Conservation (phyloP, 2,797 vertebrate genomes). For the Cyprinella venusta region DNA sequence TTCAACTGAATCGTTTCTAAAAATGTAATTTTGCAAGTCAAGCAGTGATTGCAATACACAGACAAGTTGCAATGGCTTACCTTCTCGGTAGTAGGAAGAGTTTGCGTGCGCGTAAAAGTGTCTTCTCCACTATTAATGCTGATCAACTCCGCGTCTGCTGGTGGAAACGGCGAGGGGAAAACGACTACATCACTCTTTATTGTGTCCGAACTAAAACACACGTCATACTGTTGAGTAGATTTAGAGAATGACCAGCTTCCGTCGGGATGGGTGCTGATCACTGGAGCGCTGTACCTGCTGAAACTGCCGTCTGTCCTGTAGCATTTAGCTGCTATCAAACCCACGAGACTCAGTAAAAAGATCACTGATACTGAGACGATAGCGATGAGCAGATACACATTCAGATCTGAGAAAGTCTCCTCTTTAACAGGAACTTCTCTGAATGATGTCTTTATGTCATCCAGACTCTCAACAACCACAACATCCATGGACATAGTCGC, state of each 20-base stretch:
- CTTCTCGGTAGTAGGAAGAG: not conserved
- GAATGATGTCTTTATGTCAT: not conserved
- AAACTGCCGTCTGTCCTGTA: conserved; percentile 46
- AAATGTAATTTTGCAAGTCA: not conserved
- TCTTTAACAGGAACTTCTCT: conserved; percentile 8
- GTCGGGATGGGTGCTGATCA: conserved; percentile 56
- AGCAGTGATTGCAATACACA: not conserved
- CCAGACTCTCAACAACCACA: conserved; percentile 54
- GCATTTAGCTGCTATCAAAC: conserved; percentile 54
- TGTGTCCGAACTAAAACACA: conserved; percentile 56
- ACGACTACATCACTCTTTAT: conserved; percentile 42
- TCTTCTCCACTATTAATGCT: conserved; percentile 33
- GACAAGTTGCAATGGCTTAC: not conserved
- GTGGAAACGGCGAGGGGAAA: conserved; percentile 13
- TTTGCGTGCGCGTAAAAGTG: not conserved
- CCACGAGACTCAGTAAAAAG: conserved; percentile 38
- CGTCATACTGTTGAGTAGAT: conserved; percentile 56
- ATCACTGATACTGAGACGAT: conserved; percentile 23
- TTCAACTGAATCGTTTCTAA: not conserved
- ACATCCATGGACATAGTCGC: conserved; percentile 70
- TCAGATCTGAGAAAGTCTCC: conserved; percentile 20
- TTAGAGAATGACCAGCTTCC: conserved; percentile 55
- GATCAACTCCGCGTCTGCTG: not conserved
- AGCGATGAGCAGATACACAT: conserved; percentile 48
- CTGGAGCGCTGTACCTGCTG: conserved; percentile 44